Evolutionary conservation across 2,888 invertebrate genomes (phyloP), one percentile per base, ranked within the genome.

Genomic region (Rhorus exstirpatorius): DNA sequence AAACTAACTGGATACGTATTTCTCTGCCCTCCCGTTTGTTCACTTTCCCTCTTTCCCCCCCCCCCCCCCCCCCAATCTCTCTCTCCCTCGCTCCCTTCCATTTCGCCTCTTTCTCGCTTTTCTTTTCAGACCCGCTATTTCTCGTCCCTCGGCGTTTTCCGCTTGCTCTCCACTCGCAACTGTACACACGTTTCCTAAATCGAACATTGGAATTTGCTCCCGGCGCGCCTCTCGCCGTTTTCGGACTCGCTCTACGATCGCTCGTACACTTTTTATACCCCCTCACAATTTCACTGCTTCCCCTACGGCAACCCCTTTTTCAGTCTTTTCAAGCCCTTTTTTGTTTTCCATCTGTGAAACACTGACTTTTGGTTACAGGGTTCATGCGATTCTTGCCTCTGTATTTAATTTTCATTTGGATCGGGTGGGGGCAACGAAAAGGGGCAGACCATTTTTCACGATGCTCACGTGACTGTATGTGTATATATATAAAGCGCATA

Each of bases 1-100:
- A 90, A 91, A 91, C 92, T 91, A 92, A 92, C 91, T 90, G 90
- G 90, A 90, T 91, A 91, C 90, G 90, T 91, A 90, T 91, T 91
- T 90, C 88, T 91, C 88, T 87, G 87, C 85, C 87, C 86, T 84
- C 83, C 55, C 55, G 44, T 44, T 71, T 58, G 41, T 55, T 44
- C 44, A 41, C 44, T 19, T 72, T 80, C 85, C 76, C 24, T 79
- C 49, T 72, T 44, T 38, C 24, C 49, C 65, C 46, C 85, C 72
- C 63, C 26, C 60, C 61, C 60, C 53, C 55, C 63, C 51, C 51
- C 38, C 41, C n/a, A 14, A 24, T 8, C 24, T 24, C 53, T 63
- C 10, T 67, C 67, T 58, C 60, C 41, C 60, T 67, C 63, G 60
- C 77, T 49, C 70, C 10, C 68, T 79, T 49, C 75, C 81, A 72